Evolutionary conservation across 1,140 invertebrate species (phyloP).

Genomic region (Drosophila prosaltans): DNA sequence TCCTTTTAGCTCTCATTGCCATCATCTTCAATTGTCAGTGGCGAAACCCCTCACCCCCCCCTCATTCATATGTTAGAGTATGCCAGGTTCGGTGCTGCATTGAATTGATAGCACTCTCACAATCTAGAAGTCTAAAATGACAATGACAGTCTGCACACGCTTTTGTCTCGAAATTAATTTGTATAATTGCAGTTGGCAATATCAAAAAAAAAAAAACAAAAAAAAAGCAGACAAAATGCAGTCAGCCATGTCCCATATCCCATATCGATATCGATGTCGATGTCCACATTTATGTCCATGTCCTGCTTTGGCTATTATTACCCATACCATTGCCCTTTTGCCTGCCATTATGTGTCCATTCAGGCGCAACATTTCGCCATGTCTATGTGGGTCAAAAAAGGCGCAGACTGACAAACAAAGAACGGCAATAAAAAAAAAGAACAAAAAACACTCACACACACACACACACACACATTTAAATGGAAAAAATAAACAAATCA

Average conservation of each 20-base stretch:
- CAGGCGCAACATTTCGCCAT: constrained; percentile 15
- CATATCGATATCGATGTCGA: constrained; percentile 9
- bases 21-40: constrained; percentile 3
- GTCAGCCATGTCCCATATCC: constrained; percentile 17
- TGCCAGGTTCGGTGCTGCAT: neutral
- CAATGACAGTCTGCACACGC: constrained; percentile 20
- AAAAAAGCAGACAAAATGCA: constrained; percentile 2
- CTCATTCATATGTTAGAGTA: neutral
- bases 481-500: neutral
- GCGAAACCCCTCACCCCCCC: too few relatives aligned
- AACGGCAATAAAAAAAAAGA: constrained; percentile 2
- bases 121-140: neutral
- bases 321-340: too few relatives aligned
- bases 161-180: constrained; percentile 31
- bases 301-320: neutral
- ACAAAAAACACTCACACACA: neutral
- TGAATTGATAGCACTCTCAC: neutral
- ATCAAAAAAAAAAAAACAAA: too few relatives aligned
- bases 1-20: neutral
- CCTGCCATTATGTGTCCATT: constrained; percentile 13
- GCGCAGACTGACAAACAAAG: constrained; percentile 10
- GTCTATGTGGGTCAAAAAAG: constrained; percentile 23
- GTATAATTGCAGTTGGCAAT: constrained; percentile 22
- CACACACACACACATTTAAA: neutral
- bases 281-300: neutral